Evolutionary conservation across 2,113 vertebrate species (phyloP).

Genomic region (Ancistrus triradiatus): DNA sequence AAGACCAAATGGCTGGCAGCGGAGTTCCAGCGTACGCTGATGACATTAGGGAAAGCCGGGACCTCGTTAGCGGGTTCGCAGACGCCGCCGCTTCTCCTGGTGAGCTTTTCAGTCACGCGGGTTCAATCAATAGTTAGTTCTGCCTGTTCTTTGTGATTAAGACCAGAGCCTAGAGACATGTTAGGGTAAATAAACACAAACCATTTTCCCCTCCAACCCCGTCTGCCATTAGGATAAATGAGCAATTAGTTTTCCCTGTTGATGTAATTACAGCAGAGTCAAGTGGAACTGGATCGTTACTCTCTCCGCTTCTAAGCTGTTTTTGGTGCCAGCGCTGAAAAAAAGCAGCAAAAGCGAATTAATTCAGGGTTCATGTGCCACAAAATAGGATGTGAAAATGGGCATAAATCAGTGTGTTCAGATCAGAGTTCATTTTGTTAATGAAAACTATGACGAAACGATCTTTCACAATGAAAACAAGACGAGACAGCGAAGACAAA

Average conservation of each 20-base stretch:
- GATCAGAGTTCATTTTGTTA: no score
- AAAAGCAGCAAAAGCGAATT: no score
- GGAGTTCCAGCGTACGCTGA: slow-evolving; percentile 86
- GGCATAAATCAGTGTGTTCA: no score
- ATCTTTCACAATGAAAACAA: no score
- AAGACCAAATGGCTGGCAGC: slow-evolving; percentile 88
- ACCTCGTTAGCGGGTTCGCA: slow-evolving; percentile 50
- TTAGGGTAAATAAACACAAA: not conserved
- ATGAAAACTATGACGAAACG: no score
- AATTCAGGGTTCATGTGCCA: no score
- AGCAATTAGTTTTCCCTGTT: slow-evolving; percentile 11
- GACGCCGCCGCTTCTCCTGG: slow-evolving; percentile 77
- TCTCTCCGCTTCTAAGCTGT: no score
- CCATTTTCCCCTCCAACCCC: slow-evolving; percentile 10
- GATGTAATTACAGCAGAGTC: slow-evolving; percentile 22
- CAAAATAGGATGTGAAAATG: no score
- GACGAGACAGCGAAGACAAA: no score
- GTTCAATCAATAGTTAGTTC: not conserved
- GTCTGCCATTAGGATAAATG: slow-evolving; percentile 24
- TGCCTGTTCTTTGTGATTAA: no score
- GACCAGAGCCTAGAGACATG: slow-evolving; percentile 1
- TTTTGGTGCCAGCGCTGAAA: no score
- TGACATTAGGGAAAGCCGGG: slow-evolving; percentile 59
- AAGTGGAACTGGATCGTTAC: not conserved
- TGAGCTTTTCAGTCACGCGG: slow-evolving; percentile 46